A percentile compares a stretch with the other conserved stretches of the same genome.
Evolutionary conservation across 2,113 vertebrate species (phyloP).

Genomic region (Ascaphus truei): DNA sequence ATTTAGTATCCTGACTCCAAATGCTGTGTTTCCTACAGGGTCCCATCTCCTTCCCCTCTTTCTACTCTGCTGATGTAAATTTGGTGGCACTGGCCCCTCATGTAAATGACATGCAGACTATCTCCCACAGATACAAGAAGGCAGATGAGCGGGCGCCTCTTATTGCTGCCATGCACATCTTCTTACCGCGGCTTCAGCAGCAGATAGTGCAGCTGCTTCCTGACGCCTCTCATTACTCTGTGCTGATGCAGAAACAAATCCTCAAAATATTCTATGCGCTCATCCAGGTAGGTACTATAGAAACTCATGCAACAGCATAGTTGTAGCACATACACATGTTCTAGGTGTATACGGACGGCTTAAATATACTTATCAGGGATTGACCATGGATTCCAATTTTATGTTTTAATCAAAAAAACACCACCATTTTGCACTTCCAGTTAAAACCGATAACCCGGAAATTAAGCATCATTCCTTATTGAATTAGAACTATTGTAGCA

Average conservation of each 20-base stretch:
- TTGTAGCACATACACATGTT: no score
- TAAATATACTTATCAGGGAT: no score
- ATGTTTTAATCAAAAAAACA: no score
- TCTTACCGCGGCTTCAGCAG: constrained; percentile 88
- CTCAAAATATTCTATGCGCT: constrained; percentile 96
- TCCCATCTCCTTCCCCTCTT: neutral
- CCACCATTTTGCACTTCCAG: no score
- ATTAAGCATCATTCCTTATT: no score
- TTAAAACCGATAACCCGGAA: no score
- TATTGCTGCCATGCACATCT: constrained; percentile 93
- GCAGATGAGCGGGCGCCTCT: constrained; percentile 88
- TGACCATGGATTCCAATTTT: no score
- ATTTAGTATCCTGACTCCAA: no score
- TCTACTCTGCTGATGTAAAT: neutral
- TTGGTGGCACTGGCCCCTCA: no score
- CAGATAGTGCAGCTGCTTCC: constrained; percentile 83
- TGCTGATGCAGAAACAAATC: constrained; percentile 94
- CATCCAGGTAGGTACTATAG: constrained; percentile 75
- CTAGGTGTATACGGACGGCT: no score
- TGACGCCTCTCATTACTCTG: constrained; percentile 84
- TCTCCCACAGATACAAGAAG: constrained; percentile 79
- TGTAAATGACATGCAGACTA: neutral
- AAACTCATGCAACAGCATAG: no score
- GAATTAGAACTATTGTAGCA: no score
- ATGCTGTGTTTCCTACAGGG: neutral